phyloP scores from a whole-genome alignment of 2,113 vertebrate genomes.

The Trichechus manatus region DNA sequence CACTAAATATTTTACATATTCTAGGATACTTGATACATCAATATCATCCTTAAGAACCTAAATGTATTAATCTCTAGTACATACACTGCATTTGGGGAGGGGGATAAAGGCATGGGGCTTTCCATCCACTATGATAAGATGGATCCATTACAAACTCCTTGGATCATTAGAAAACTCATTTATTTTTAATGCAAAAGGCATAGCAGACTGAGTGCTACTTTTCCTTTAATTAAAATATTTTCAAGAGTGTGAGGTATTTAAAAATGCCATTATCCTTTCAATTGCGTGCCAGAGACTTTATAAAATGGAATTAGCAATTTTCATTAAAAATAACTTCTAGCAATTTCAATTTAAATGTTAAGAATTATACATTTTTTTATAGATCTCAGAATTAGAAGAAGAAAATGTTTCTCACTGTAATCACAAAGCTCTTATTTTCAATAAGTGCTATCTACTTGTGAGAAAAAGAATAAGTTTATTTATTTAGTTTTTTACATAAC shows the following conservation, averaged over 20 bases:
- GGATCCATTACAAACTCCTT: neutral
- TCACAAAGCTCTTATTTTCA: neutral
- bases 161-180: neutral
- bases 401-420: neutral
- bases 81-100: neutral
- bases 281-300: conserved; percentile 39
- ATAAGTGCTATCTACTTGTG: neutral
- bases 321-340: conserved; percentile 34
- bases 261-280: conserved; percentile 58
- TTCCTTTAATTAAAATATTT: conserved; percentile 70
- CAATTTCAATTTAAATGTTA: conserved; percentile 58
- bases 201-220: neutral
- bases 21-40: neutral
- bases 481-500: neutral
- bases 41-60: neutral
- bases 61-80: neutral
- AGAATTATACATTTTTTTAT: conserved; percentile 39
- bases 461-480: neutral
- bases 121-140: neutral
- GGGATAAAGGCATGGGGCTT: neutral
- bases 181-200: conserved; percentile 14
- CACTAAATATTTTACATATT: neutral
- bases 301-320: conserved; percentile 53
- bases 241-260: conserved; percentile 34
- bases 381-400: conserved; percentile 24